Percentiles rank a stretch among this genome's conserved stretches.
These are phyloP conservation scores for Chrysochloris asiatica DNA, from an alignment of 2,113 vertebrate genomes.

Conservation along the genomic window DNA sequence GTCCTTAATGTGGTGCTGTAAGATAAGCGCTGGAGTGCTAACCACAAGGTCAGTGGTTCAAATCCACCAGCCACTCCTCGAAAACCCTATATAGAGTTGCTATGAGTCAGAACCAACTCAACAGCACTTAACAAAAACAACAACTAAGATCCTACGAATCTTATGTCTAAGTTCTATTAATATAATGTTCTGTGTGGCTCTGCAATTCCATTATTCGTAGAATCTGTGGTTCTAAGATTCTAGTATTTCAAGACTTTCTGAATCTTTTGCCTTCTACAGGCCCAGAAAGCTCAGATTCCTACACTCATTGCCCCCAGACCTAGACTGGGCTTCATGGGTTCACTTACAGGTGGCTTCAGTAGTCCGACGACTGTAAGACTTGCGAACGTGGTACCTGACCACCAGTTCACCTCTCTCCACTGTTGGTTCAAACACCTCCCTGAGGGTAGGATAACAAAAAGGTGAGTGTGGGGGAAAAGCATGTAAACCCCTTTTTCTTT, in stretches of 20 bases:
- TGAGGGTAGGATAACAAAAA: conserved; percentile 51
- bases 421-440: conserved; percentile 93
- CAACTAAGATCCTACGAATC: too few relatives aligned
- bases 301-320: not conserved
- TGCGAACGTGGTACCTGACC: conserved; percentile 91
- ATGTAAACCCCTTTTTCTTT: not conserved
- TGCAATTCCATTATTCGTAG: not conserved
- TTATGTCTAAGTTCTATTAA: too few relatives aligned
- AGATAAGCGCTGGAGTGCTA: too few relatives aligned
- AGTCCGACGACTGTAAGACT: conserved; percentile 93
- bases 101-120: too few relatives aligned
- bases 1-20: too few relatives aligned
- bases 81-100: too few relatives aligned
- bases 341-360: conserved; percentile 93
- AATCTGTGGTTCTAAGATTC: not conserved
- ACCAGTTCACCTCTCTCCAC: conserved; percentile 93
- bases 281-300: not conserved
- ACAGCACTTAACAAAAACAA: too few relatives aligned
- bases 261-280: not conserved
- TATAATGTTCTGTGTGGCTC: not conserved
- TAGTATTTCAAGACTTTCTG: not conserved
- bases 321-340: too few relatives aligned
- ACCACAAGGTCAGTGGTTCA: too few relatives aligned
- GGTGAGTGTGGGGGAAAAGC: not conserved
- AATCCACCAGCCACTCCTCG: too few relatives aligned